phyloP scores from a whole-genome alignment of 2,888 invertebrate genomes.

The Orthonychiurus folsomi region DNA sequence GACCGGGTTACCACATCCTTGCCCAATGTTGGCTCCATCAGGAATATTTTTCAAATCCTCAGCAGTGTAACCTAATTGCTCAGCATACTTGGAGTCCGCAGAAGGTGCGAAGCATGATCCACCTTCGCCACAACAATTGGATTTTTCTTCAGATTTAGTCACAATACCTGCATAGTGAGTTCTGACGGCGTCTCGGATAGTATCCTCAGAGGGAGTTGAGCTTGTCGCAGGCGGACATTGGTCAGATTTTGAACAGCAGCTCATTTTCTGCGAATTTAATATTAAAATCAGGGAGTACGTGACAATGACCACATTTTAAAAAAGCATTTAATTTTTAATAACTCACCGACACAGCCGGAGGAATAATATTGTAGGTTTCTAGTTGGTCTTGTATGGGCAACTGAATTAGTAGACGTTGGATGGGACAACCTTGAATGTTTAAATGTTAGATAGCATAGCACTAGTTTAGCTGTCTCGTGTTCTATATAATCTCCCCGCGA shows the following conservation, averaged over 20 bases:
- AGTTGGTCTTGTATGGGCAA: too few relatives aligned
- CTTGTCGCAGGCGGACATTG: not conserved
- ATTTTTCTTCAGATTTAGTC: constrained; percentile 17
- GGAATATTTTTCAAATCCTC: constrained; percentile 21
- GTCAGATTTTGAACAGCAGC: not conserved
- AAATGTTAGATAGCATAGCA: too few relatives aligned
- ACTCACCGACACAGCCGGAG: too few relatives aligned
- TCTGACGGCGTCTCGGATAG: constrained; percentile 21
- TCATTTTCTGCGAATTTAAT: too few relatives aligned
- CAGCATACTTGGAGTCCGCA: constrained; percentile 1
- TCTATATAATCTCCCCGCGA: too few relatives aligned
- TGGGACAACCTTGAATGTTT: too few relatives aligned
- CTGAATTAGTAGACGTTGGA: too few relatives aligned
- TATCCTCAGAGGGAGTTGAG: not conserved
- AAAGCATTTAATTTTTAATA: too few relatives aligned
- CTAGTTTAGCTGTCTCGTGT: too few relatives aligned
- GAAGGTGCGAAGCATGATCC: constrained; percentile 7
- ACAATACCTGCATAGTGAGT: constrained; percentile 28
- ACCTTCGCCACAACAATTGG: not conserved
- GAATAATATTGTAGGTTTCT: too few relatives aligned
- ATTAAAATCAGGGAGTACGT: too few relatives aligned
- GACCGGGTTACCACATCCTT: constrained; percentile 28
- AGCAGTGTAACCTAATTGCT: constrained; percentile 21
- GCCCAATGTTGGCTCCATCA: constrained; percentile 25
- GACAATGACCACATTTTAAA: too few relatives aligned